A percentile compares a stretch with the other conserved stretches of the same genome.
These are phyloP conservation scores for Spilosoma lubricipeda DNA, from an alignment of 2,888 invertebrate species.

Conservation along the genomic window DNA sequence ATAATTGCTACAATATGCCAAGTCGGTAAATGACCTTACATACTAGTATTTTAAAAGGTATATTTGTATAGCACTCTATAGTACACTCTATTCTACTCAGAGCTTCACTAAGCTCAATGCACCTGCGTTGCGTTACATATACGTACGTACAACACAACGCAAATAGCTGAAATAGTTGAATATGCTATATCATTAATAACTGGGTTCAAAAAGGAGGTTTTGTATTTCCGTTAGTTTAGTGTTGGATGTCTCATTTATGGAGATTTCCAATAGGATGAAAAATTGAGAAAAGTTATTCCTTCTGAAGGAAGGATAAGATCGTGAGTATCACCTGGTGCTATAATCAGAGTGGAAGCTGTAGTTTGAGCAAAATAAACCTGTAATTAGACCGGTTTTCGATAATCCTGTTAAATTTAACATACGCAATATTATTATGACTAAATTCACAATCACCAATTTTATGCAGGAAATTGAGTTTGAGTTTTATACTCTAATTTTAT, in stretches of 20 bases:
- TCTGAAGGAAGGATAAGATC: too few relatives aligned
- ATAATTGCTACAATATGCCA: neutral
- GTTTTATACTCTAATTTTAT: constrained; percentile 34
- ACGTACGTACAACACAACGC: neutral
- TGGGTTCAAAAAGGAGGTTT: neutral
- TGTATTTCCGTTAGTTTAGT: neutral
- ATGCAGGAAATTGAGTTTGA: constrained; percentile 30
- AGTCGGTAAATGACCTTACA: neutral
- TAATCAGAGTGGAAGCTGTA: neutral
- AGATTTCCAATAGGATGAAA: too few relatives aligned
- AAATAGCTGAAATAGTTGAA: neutral
- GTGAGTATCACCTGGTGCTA: too few relatives aligned
- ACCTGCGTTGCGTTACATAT: neutral
- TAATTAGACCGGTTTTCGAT: neutral
- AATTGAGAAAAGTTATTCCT: too few relatives aligned
- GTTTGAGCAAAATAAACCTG: neutral
- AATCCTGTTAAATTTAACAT: neutral
- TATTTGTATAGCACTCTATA: neutral
- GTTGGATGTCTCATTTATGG: too few relatives aligned
- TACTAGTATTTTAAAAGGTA: neutral
- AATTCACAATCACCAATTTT: constrained; percentile 17
- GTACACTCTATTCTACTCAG: neutral
- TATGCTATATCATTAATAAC: neutral
- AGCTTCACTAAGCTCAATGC: neutral
- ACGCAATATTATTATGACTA: constrained; percentile 11